Evolutionary conservation across 2,888 invertebrate genomes (phyloP).

Genomic region (Caenorhabditis zanzibari): DNA sequence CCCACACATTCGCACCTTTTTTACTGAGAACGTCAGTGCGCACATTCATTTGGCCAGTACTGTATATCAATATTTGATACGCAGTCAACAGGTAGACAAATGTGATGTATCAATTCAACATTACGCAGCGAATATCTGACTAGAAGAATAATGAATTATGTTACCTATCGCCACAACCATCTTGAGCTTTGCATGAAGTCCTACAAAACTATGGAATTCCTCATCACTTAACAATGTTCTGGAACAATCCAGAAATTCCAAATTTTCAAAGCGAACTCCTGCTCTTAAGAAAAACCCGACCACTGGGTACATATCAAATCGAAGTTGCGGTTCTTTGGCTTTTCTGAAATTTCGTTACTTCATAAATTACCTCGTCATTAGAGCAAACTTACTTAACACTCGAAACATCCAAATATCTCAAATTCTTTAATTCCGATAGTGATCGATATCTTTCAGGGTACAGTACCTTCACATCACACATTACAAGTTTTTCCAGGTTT

Average conservation of each 20-base stretch:
- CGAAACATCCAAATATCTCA: slow-evolving; percentile 2
- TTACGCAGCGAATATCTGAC: too few species aligned
- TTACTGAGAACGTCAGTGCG: too few species aligned
- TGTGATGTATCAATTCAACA: too few species aligned
- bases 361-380: neutral
- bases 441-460: neutral
- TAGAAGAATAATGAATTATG: neutral
- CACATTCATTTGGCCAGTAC: too few species aligned
- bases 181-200: neutral
- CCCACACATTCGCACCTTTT: too few species aligned
- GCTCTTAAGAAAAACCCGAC: neutral
- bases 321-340: neutral
- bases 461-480: neutral
- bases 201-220: neutral
- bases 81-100: too few species aligned
- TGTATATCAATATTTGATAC: too few species aligned
- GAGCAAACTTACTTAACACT: neutral
- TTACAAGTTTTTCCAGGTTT: neutral
- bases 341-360: neutral
- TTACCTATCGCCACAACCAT: neutral
- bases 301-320: too few species aligned
- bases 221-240: neutral
- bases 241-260: neutral
- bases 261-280: neutral
- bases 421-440: neutral